Evolutionary conservation across 2,113 vertebrate genomes (phyloP), one percentile per base, ranked within the genome.

Genomic region (Labeo catla): DNA sequence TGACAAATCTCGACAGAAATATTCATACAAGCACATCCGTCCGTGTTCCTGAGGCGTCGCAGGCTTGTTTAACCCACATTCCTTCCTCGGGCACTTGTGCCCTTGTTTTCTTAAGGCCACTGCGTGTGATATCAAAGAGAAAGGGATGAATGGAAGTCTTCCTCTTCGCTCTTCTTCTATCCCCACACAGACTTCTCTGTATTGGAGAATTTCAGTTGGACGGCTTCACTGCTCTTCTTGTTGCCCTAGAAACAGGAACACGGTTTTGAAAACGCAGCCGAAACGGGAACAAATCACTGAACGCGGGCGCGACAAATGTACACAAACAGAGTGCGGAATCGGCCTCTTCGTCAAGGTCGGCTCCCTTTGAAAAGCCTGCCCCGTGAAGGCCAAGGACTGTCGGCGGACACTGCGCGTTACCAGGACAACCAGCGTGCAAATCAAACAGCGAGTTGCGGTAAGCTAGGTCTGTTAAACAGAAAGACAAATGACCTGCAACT

Each of bases 121-220:
- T 86, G 68, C 63, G 52, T 86, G 76, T 76, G 52, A 84, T 84
- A 34, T 21, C 16, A 12, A 84, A 50, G 59, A 65, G 49, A 84
- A 74, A 80, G 81, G 43, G 3, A 72, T 28, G 28, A 28, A 28
- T 28, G 28, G 28, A 28, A 28, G 28, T 28, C 63, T 85, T 83
- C 80, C 21, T 77, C 68, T 61, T 86, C n/a, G 7, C 73, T 80
- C 50, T 54, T 66, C 19, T 57, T 86, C 63, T 95, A 95, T 89
- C 94, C 94, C 94, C 95, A 95, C 23, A 95, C 93, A 89, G 94
- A 91, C 90, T 96, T 96, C 94, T 98, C 97, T 85, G 97, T 95
- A 91, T 97, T 96, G 83, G 97, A 97, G 8, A 97, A 97, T 93
- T 98, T 99, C 87, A 99, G 93, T 84, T 99, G 98, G 92, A 99